Evolutionary conservation across 1,140 invertebrate species (phyloP).

Genomic region (Camponotus floridanus): DNA sequence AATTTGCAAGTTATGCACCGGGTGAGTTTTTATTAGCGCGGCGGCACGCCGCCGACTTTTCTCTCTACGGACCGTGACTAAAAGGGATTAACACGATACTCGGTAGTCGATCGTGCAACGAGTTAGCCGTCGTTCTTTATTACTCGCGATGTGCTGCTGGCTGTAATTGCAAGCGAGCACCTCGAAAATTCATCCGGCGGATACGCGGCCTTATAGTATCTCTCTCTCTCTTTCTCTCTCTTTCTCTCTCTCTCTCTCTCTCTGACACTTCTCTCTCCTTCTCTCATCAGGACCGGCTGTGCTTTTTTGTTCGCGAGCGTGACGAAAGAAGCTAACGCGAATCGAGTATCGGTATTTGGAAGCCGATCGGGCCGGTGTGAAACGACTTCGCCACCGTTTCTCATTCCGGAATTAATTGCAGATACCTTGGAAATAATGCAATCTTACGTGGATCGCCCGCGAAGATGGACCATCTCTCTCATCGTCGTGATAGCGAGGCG

Average conservation of each 20-base stretch:
- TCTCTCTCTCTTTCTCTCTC: neutral
- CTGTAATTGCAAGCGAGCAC: conserved; percentile 71
- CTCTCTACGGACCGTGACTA: conserved; percentile 71
- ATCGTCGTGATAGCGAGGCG: neutral
- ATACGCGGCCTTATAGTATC: conserved; percentile 38
- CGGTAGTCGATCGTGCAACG: conserved; percentile 75
- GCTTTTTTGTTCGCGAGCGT: conserved; percentile 64
- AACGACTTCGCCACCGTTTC: conserved; percentile 66
- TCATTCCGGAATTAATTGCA: conserved; percentile 69
- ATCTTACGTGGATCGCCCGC: conserved; percentile 8
- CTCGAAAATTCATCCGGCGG: conserved; percentile 69
- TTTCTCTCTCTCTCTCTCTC: neutral
- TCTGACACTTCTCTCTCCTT: too few species aligned
- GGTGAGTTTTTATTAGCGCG: conserved; percentile 66
- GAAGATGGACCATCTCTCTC: conserved; percentile 24
- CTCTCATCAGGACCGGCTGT: conserved; percentile 36
- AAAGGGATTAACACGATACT: conserved; percentile 73
- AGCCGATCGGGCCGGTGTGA: conserved; percentile 69
- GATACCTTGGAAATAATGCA: conserved; percentile 59
- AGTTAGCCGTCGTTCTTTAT: conserved; percentile 75
- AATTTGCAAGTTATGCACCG: conserved; percentile 85
- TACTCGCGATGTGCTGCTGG: conserved; percentile 60
- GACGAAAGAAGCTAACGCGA: conserved; percentile 72
- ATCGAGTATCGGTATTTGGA: conserved; percentile 72
- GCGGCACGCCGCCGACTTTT: conserved; percentile 65